Percentiles rank a stretch among this genome's conserved stretches.
phyloP scores from a whole-genome alignment of 2,113 vertebrate genomes.

The Anguilla japonica region DNA sequence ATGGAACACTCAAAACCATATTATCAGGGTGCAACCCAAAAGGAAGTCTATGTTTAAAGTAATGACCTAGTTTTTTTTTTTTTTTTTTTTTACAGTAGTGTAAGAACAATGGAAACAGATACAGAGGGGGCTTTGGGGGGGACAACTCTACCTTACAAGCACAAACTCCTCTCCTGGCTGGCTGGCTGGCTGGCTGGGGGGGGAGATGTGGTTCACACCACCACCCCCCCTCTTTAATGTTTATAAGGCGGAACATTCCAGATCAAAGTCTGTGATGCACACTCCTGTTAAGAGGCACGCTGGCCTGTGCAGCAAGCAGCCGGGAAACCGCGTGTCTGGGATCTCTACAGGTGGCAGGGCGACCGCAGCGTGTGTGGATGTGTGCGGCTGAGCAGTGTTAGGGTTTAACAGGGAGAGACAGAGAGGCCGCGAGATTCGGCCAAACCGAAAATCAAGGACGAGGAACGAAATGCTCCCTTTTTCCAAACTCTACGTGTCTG shows the following conservation, averaged over 20 bases:
- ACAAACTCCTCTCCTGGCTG: neutral
- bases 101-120: constrained; percentile 52
- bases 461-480: no score
- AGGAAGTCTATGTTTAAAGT: constrained; percentile 61
- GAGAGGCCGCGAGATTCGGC: no score
- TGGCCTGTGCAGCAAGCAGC: no score
- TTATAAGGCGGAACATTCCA: neutral
- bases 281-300: no score
- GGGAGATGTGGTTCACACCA: neutral
- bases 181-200: neutral
- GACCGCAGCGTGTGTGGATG: no score
- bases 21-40: constrained; percentile 51
- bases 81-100: constrained; percentile 31
- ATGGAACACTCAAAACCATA: constrained; percentile 32
- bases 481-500: no score
- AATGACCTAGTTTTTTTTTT: constrained; percentile 46
- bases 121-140: neutral
- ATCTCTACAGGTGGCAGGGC: no score
- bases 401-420: no score
- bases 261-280: constrained; percentile 7
- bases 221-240: neutral
- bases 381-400: no score
- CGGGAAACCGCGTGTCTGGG: no score
- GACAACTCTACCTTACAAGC: constrained; percentile 19
- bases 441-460: no score